phyloP scores from a whole-genome alignment of 2,888 invertebrate genomes.

The Fragum whitleyi region DNA sequence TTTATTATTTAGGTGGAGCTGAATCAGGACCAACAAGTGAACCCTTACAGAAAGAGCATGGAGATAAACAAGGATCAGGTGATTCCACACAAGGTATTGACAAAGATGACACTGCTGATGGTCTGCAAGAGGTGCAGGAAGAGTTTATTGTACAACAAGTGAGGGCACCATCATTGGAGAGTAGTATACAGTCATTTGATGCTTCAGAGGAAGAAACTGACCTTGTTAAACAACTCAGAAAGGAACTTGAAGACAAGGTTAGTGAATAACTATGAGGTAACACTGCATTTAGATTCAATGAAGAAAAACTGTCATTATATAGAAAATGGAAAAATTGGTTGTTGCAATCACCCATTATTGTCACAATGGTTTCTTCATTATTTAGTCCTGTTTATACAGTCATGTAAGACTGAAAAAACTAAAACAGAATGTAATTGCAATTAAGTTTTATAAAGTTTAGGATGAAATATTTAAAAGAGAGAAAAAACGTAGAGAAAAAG shows the following conservation, averaged over 20 bases:
- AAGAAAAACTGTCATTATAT: no score
- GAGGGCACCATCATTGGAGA: conserved; percentile 8
- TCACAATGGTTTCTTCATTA: no score
- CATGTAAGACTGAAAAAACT: no score
- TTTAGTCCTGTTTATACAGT: no score
- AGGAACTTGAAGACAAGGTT: conserved; percentile 55
- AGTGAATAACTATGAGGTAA: no score
- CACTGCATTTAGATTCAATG: no score
- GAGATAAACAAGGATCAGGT: not conserved
- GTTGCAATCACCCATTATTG: no score
- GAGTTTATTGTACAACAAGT: conserved; percentile 12
- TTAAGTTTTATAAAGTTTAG: no score
- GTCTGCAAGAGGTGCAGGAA: conserved; percentile 7
- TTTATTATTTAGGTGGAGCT: conserved; percentile 28
- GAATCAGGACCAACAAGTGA: conserved; percentile 12
- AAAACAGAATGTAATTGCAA: no score
- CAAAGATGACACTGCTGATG: not conserved
- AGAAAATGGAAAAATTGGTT: no score
- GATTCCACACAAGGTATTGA: not conserved
- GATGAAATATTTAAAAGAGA: no score
- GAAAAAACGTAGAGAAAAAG: no score
- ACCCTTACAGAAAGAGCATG: conserved; percentile 23
- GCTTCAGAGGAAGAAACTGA: conserved; percentile 27
- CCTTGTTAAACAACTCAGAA: conserved; percentile 38
- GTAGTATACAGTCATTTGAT: conserved; percentile 17